Conservation (phyloP, 2,797 vertebrate species). For the Odontamblyopus rebecca region DNA sequence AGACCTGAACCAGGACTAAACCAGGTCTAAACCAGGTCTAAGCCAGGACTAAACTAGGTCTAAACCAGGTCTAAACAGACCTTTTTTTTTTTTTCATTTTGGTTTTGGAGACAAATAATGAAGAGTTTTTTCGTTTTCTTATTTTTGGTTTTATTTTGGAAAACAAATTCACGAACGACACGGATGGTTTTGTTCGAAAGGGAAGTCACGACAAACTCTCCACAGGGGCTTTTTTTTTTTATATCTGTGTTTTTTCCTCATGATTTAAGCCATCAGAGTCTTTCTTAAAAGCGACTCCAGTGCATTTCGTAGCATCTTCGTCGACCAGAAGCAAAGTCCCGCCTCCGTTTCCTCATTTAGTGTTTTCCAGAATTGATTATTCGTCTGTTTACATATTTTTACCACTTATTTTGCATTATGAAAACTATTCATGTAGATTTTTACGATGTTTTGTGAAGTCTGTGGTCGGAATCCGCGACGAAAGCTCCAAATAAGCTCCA, state of each 20-base stretch:
- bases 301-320: background rate
- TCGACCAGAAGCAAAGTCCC: background rate
- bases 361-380: background rate
- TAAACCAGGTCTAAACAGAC: no score
- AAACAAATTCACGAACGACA: no score
- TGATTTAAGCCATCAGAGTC: background rate
- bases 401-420: background rate
- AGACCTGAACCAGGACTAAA: no score
- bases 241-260: background rate
- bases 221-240: background rate
- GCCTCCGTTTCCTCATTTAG: background rate
- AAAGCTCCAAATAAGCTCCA: background rate
- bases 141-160: no score
- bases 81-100: no score
- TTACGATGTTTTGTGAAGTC: background rate
- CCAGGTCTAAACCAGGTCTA: no score
- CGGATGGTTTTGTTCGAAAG: background rate
- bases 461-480: background rate
- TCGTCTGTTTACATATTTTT: conserved; percentile 1
- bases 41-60: no score
- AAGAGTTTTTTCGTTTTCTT: no score
- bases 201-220: background rate
- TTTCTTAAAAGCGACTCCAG: background rate
- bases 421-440: background rate
- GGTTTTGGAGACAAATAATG: no score